Evolutionary conservation across 2,888 invertebrate species (phyloP), one percentile per base, ranked within the genome.

Genomic region (Hydrotaea diabolus): DNA sequence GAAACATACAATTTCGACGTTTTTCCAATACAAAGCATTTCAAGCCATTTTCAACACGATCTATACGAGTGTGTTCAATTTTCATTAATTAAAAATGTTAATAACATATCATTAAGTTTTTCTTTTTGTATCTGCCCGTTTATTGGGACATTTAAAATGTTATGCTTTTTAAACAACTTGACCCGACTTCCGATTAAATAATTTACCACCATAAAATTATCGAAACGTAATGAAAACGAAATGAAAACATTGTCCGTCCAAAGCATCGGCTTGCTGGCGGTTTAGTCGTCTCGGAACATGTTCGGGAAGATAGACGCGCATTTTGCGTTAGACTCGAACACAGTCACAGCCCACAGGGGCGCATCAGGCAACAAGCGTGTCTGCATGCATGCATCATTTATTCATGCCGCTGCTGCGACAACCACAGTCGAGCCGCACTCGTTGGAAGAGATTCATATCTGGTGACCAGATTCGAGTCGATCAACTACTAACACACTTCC

Each of bases 401-500:
- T 39, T 39, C 39, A 11, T 8, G 15, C 43, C 31, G 31, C 43
- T 4, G 15, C 43, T 1, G 43, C 43, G 43, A 43, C 43, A 43
- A 43, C 9, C 43, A 43, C 43, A 43, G 9, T 7, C 7, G n/a
- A 39, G 43, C 43, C 3, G 43, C 43, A 9, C 1, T 9, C 43
- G 2, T 43, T 15, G 31, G 7, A 31, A 43, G 21, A 23, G 49
- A 53, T 71, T 26, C 11, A 2, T 74, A 74, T 62, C 57, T 59
- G 36, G 15, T 46, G 64, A 36, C 15, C 66, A 43, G 26, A 13
- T 31, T 19, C 57, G 15, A 26, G 43, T 49, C n/a, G n/a, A 53
- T 75, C 66, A 17, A 79, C 85, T 82, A 85, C 85, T 85, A 82
- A 85, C 85, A 85, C 79, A 85, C 39, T 79, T 82, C 19, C 21